Evolutionary conservation across 2,888 invertebrate species (phyloP).

Genomic region (Amblyjoppa fuscipennis): DNA sequence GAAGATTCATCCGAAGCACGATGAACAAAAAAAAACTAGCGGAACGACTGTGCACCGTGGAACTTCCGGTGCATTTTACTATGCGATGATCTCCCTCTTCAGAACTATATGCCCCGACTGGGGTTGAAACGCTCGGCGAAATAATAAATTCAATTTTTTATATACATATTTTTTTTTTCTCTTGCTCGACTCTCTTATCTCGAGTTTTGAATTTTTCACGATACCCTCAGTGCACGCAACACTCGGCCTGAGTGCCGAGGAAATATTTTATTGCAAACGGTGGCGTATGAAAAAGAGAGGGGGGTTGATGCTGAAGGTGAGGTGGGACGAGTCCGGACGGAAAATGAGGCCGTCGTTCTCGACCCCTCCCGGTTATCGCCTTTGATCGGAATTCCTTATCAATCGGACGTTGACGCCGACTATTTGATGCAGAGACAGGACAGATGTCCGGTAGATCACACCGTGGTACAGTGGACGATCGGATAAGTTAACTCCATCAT

Average conservation of each 20-base stretch:
- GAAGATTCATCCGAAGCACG: constrained; percentile 48
- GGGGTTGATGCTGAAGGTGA: neutral
- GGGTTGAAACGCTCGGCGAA: constrained; percentile 9
- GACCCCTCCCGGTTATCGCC: neutral
- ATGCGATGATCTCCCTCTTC: neutral
- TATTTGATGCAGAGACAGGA: constrained; percentile 14
- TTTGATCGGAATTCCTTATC: constrained; percentile 37
- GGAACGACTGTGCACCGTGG: constrained; percentile 2
- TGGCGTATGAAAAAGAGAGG: constrained; percentile 3
- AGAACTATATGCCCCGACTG: neutral
- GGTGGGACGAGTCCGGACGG: neutral
- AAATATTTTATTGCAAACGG: constrained; percentile 22
- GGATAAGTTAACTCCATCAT: neutral
- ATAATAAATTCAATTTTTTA: constrained; percentile 23
- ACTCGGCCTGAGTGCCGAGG: constrained; percentile 10
- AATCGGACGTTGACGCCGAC: constrained; percentile 26
- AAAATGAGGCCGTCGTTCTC: constrained; percentile 11
- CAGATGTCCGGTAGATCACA: neutral
- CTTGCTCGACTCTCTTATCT: constrained; percentile 6
- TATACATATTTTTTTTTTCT: neutral
- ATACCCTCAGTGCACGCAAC: neutral
- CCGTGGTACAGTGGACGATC: too few species aligned
- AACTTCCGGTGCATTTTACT: constrained; percentile 38
- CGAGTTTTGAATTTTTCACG: constrained; percentile 24
- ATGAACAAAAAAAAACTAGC: constrained; percentile 33